phyloP scores from a whole-genome alignment of 2,888 invertebrate genomes.

The Protonemura montana region DNA sequence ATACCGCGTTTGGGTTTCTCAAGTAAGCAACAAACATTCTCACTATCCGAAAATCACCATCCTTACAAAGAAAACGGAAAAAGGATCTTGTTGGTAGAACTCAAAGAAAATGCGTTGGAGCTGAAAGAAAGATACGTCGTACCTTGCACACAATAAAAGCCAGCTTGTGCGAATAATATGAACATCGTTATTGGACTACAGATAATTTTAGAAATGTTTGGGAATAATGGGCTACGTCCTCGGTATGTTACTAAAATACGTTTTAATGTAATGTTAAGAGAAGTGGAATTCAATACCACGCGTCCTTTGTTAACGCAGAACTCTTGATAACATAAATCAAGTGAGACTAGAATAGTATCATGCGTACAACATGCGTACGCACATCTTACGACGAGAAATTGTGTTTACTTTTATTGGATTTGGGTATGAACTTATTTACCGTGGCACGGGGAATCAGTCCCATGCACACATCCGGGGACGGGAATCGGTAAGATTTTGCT shows the following conservation, averaged over 20 bases:
- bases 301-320: background rate
- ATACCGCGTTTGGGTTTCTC: background rate
- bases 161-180: background rate
- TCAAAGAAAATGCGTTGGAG: background rate
- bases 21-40: conserved; percentile 9
- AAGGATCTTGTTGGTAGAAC: background rate
- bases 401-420: background rate
- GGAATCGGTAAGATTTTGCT: too few relatives aligned
- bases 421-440: background rate
- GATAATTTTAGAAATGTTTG: background rate
- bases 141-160: background rate
- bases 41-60: background rate
- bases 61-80: background rate
- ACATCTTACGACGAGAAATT: background rate
- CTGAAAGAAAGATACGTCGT: background rate
- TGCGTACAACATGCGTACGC: background rate
- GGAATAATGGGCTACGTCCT: background rate
- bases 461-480: too few relatives aligned
- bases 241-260: background rate
- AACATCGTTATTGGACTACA: background rate
- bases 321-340: background rate
- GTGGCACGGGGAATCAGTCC: too few relatives aligned
- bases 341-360: too few relatives aligned
- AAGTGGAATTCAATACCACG: background rate
- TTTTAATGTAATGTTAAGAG: background rate